Conservation (phyloP, 2,888 invertebrate genomes). For the Metacarcinus magister region DNA sequence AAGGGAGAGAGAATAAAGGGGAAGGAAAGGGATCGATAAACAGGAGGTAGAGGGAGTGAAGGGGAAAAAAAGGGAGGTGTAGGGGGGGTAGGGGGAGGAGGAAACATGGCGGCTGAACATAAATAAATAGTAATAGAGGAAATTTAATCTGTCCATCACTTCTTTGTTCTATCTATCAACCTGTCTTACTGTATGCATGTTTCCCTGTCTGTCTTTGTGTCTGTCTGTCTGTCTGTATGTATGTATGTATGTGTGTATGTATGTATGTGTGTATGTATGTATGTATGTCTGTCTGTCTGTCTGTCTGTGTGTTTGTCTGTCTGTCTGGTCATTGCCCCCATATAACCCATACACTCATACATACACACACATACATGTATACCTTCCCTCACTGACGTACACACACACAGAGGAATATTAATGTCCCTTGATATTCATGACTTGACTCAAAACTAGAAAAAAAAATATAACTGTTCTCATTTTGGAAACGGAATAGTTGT, state of each 20-base stretch:
- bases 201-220: no score
- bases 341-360: background rate
- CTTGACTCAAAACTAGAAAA: background rate
- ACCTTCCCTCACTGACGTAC: background rate
- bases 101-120: background rate
- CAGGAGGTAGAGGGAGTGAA: background rate
- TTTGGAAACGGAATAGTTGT: background rate
- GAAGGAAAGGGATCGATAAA: background rate
- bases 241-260: background rate
- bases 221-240: no score
- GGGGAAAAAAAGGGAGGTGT: background rate
- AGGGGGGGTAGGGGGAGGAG: background rate
- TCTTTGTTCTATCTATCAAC: background rate
- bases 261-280: no score
- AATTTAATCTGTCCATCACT: background rate
- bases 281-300: no score
- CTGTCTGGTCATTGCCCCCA: background rate
- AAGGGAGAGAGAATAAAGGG: background rate
- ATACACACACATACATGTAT: no score
- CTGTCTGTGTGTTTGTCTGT: no score
- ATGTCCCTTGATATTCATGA: background rate
- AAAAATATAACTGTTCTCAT: background rate
- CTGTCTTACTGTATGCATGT: background rate
- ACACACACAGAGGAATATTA: background rate
- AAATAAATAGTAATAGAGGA: background rate